A percentile compares a stretch with the other conserved stretches of the same genome.
Conservation (phyloP, 2,797 vertebrate species). For the Coregonus sp. region DNA sequence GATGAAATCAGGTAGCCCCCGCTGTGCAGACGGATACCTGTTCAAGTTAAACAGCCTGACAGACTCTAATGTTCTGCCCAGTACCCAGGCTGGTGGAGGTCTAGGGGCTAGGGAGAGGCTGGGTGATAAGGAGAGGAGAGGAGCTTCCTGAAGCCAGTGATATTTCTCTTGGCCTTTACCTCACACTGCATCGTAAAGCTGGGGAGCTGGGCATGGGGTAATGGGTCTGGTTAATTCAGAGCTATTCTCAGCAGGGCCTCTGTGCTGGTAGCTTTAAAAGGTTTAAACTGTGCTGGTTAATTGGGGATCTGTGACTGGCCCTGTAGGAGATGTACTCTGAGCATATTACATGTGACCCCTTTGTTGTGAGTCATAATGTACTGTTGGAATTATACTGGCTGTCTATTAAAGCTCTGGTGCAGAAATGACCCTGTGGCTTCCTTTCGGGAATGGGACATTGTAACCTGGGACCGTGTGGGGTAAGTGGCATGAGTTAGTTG, state of each 20-base stretch:
- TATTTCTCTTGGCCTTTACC: slow-evolving; percentile 21
- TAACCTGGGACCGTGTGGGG: too few relatives aligned
- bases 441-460: too few relatives aligned
- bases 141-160: slow-evolving; percentile 23
- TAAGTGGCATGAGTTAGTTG: too few relatives aligned
- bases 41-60: slow-evolving; percentile 65
- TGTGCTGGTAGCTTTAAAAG: neutral
- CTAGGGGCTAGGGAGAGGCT: slow-evolving; percentile 32
- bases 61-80: slow-evolving; percentile 61
- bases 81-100: slow-evolving; percentile 58
- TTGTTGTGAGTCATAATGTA: neutral
- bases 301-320: neutral
- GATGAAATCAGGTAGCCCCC: slow-evolving; percentile 71
- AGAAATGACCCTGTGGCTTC: too few relatives aligned
- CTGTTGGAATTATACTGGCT: neutral
- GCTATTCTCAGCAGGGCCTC: neutral
- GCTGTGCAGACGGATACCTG: slow-evolving; percentile 69
- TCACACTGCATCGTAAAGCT: neutral
- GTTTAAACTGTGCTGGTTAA: neutral
- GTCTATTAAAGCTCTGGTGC: neutral
- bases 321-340: neutral
- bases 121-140: slow-evolving; percentile 28
- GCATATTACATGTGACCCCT: neutral
- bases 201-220: neutral
- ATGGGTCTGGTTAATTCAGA: neutral